Conservation (phyloP, 2,113 vertebrate species). For the Cygnus buccinator region DNA sequence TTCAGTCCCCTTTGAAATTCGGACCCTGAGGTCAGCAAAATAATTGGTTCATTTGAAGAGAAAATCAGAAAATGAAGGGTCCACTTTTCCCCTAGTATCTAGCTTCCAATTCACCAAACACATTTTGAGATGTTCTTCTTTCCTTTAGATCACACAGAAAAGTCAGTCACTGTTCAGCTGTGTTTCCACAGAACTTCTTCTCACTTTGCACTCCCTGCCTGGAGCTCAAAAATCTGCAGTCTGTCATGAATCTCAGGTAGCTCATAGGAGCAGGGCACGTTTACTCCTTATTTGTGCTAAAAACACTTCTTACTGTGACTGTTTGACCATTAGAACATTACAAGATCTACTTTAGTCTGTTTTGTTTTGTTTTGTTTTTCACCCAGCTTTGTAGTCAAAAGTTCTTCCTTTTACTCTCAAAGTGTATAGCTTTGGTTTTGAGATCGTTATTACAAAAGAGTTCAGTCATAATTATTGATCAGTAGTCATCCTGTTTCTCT, state of each 20-base stretch:
- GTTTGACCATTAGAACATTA: neutral
- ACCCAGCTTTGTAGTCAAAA: neutral
- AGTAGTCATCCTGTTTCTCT: neutral
- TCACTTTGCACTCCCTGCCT: neutral
- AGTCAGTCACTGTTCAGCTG: slow-evolving; percentile 37
- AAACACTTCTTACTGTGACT: neutral
- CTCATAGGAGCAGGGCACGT: neutral
- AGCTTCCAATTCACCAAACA: slow-evolving; percentile 46
- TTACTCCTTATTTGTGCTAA: neutral
- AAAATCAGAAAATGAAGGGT: slow-evolving; percentile 69
- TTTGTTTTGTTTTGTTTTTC: neutral
- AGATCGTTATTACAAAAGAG: neutral
- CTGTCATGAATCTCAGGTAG: neutral
- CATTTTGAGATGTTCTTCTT: slow-evolving; percentile 52
- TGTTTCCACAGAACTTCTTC: slow-evolving; percentile 24
- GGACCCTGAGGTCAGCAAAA: slow-evolving; percentile 80
- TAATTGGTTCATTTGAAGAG: slow-evolving; percentile 79
- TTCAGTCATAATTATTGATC: neutral
- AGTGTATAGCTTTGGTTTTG: neutral
- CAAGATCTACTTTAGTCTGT: neutral
- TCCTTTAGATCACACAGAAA: slow-evolving; percentile 56
- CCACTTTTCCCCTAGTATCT: slow-evolving; percentile 56
- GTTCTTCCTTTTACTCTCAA: neutral
- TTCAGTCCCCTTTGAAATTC: slow-evolving; percentile 82
- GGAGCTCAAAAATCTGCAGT: neutral